Evolutionary conservation across 1,140 invertebrate species (phyloP), one percentile per base, ranked within the genome.

Genomic region (Leptinotarsa undecemlineata): DNA sequence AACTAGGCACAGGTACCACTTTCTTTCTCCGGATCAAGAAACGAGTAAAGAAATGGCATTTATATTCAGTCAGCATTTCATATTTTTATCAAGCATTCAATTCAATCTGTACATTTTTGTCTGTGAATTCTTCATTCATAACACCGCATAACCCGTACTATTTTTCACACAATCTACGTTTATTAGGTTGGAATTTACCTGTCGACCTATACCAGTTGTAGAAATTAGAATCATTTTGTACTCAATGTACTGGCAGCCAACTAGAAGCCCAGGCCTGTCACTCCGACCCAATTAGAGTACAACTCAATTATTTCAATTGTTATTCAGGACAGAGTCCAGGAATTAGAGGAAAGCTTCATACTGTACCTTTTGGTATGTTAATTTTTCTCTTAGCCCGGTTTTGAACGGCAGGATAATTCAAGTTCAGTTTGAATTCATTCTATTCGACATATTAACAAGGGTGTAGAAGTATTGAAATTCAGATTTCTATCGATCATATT

Each of bases 281-380:
- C 51, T 57, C 51, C 5, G n/a, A 19, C 17, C 51, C 51, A 57
- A 57, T 57, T 57, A 57, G 15, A 19, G n/a, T 57, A 57, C 51
- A 57, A 57, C n/a, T 57, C 51, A 57, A 57, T 57, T 57, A 57
- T 57, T 57, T 57, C 6, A 15, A 57, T 57, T 57, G 51, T 57
- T 57, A 57, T 57, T 57, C 51, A 17, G 51, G 15, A 57, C 15
- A 19, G 51, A 15, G 51, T 19, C 51, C 51, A n/a, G 51, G 17
- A 57, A 57, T 6, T 19, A 15, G 51, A 17, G 51, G 17, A 57
- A 57, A 57, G 51, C 51, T 57, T 57, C 51, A 19, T 57, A n/a
- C n/a, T 15, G n/a, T 57, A 19, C 5, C 17, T 57, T 57, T 57
- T 19, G 51, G n/a, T 19, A 57, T 57, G 51, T 17, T n/a, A 42